These are phyloP conservation scores for Tinamus major DNA, from an alignment of 2,797 vertebrate species.

Conservation along the genomic window DNA sequence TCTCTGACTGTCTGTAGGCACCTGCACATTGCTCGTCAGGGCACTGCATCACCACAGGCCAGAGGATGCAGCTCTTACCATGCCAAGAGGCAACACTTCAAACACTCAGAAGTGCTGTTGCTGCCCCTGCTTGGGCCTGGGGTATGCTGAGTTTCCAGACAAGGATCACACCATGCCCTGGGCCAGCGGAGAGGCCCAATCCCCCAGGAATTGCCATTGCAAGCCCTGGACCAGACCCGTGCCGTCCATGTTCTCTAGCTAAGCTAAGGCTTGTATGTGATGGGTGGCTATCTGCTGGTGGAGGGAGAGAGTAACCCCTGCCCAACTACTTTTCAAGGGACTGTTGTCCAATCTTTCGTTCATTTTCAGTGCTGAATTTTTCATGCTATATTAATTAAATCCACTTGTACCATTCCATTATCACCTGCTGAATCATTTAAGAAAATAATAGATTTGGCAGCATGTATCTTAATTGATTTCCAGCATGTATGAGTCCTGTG, in stretches of 20 bases:
- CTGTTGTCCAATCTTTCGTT: neutral
- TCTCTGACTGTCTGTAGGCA: neutral
- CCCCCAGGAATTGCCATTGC: neutral
- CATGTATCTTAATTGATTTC: neutral
- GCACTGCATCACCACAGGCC: rapidly evolving
- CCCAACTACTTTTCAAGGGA: neutral
- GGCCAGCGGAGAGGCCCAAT: neutral
- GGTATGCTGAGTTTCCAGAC: neutral
- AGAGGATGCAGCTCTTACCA: neutral
- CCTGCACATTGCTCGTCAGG: neutral
- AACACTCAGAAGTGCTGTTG: rapidly evolving
- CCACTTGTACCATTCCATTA: neutral
- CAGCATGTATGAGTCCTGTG: neutral
- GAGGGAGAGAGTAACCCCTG: neutral
- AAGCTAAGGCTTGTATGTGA: neutral
- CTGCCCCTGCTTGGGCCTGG: neutral
- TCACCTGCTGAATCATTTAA: neutral
- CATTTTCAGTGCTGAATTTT: neutral
- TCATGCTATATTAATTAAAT: neutral
- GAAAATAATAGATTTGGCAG: slow-evolving; percentile 17
- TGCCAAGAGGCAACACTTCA: neutral
- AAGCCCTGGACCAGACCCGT: neutral
- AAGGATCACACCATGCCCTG: rapidly evolving
- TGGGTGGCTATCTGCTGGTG: neutral
- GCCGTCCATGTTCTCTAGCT: neutral